These are phyloP conservation scores for Brachionus rubens DNA, from an alignment of 1,140 invertebrate genomes.

Conservation along the genomic window DNA sequence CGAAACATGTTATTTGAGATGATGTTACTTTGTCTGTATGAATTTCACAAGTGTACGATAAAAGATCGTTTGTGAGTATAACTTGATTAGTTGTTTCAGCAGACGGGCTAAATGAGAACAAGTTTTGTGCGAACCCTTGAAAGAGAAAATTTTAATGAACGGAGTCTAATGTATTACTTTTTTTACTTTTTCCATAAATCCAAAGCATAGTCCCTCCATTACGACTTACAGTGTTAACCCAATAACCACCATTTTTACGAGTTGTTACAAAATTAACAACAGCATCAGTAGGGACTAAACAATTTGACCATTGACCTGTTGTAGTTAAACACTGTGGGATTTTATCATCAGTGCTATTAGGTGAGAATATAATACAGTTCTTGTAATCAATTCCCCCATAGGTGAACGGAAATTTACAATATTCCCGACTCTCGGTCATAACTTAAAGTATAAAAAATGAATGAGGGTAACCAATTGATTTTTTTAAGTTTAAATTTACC, in stretches of 20 bases:
- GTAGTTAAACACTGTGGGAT: not conserved
- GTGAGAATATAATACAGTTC: not conserved
- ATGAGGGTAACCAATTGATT: not conserved
- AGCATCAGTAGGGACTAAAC: slow-evolving; percentile 24
- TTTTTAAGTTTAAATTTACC: not conserved
- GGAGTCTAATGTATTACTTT: not conserved
- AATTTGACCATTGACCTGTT: not conserved
- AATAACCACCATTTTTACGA: slow-evolving; percentile 10
- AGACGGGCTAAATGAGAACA: not conserved
- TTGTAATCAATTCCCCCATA: slow-evolving; percentile 10
- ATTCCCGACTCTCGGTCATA: not conserved
- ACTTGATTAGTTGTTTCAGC: not conserved
- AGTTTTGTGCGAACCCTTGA: slow-evolving; percentile 18
- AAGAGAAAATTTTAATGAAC: not conserved
- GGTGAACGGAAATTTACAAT: slow-evolving; percentile 1
- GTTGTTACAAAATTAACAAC: not conserved
- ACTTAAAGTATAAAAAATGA: not conserved
- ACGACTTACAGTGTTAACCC: not conserved
- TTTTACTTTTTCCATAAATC: slow-evolving; percentile 16
- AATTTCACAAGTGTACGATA: slow-evolving; percentile 14
- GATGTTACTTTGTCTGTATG: slow-evolving; percentile 30
- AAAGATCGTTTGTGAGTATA: not conserved
- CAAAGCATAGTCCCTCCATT: slow-evolving; percentile 34
- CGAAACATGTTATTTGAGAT: slow-evolving; percentile 29
- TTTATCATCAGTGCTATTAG: not conserved